Evolutionary conservation across 2,797 vertebrate species (phyloP).

Genomic region (Linurgus olivaceus): DNA sequence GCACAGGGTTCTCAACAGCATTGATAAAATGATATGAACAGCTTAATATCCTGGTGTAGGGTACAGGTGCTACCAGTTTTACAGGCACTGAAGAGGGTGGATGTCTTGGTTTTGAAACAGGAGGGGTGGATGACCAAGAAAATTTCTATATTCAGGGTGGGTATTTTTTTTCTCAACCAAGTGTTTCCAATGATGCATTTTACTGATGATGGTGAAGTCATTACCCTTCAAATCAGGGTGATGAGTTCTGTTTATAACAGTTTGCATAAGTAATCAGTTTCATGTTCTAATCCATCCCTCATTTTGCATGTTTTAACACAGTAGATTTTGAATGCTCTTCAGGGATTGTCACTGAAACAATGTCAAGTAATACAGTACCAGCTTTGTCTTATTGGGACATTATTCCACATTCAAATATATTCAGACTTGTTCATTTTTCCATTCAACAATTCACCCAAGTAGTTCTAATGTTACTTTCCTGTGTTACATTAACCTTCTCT

Average conservation of each 20-base stretch:
- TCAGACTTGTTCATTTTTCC: conserved; percentile 1
- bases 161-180: background rate
- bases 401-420: background rate
- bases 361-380: background rate
- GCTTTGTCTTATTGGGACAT: background rate
- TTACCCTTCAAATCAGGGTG: background rate
- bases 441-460: background rate
- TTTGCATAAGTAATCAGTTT: background rate
- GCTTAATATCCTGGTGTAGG: background rate
- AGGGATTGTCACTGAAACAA: background rate
- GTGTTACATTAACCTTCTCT: background rate
- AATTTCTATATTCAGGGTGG: background rate
- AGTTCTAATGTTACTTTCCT: conserved; percentile 20
- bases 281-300: background rate
- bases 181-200: background rate
- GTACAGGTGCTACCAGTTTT: conserved; percentile 48
- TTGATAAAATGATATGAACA: conserved; percentile 39
- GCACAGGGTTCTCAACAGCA: background rate
- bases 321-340: background rate
- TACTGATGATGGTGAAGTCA: background rate
- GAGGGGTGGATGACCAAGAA: background rate
- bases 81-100: background rate
- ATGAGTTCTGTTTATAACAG: background rate
- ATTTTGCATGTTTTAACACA: background rate
- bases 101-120: background rate